These are phyloP conservation scores for Diachasmimorpha longicaudata DNA, from an alignment of 1,140 invertebrate species.

Conservation along the genomic window DNA sequence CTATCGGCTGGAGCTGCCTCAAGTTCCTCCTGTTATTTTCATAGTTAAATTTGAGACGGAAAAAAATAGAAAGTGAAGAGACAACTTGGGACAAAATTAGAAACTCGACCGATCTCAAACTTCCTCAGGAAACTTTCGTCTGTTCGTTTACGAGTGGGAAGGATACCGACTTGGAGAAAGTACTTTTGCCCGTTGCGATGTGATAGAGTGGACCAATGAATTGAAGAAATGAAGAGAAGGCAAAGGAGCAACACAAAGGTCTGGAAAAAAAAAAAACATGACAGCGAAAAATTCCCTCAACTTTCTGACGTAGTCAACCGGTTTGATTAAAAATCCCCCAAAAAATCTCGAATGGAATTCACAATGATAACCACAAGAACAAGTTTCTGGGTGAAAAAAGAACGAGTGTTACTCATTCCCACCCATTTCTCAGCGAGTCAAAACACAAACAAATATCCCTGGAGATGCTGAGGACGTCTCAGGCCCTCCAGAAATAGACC, in stretches of 20 bases:
- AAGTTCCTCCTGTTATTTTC: neutral
- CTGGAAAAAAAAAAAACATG: neutral
- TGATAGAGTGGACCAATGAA: neutral
- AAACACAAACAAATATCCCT: no score
- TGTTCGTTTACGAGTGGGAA: neutral
- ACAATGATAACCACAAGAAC: no score
- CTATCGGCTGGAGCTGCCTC: neutral
- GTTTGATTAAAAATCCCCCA: neutral
- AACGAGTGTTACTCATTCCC: no score
- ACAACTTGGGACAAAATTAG: neutral
- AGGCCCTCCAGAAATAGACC: no score
- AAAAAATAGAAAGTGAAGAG: neutral
- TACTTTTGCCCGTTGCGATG: neutral
- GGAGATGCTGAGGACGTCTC: no score
- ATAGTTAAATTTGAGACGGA: neutral
- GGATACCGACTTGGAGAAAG: neutral
- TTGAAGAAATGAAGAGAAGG: neutral
- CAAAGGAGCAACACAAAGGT: no score
- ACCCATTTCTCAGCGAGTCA: no score
- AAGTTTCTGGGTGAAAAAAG: no score
- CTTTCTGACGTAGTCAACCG: neutral
- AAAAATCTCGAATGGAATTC: neutral
- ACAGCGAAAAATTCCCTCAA: neutral
- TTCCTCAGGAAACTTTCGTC: neutral
- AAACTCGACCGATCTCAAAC: constrained; percentile 4